phyloP scores from a whole-genome alignment of 2,113 vertebrate genomes.

The Epinephelus fuscoguttatus region DNA sequence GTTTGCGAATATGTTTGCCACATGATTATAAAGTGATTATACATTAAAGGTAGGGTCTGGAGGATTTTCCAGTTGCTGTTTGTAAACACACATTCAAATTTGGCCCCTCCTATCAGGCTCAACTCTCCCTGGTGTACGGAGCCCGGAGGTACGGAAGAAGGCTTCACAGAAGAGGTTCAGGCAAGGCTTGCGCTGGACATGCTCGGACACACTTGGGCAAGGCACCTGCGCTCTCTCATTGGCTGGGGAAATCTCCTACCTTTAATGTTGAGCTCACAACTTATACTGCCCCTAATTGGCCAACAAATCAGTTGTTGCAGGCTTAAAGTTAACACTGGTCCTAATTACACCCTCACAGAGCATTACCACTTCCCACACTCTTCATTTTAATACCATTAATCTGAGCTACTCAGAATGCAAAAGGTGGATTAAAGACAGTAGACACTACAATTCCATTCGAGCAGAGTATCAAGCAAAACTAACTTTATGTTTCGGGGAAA shows the following conservation, averaged over 20 bases:
- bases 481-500: slow-evolving; percentile 46
- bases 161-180: too few relatives aligned
- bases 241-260: too few relatives aligned
- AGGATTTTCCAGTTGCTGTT: too few relatives aligned
- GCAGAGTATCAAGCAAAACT: slow-evolving; percentile 6
- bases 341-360: neutral
- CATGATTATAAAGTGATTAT: neutral
- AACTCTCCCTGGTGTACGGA: too few relatives aligned
- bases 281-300: neutral
- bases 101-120: too few relatives aligned
- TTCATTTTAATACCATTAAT: neutral
- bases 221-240: too few relatives aligned
- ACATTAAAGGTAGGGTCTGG: too few relatives aligned
- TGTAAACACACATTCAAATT: too few relatives aligned
- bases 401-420: neutral
- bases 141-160: too few relatives aligned
- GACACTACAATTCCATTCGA: neutral
- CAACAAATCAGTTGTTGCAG: neutral
- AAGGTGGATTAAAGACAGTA: neutral
- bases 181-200: too few relatives aligned
- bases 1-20: neutral
- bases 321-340: neutral
- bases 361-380: neutral
- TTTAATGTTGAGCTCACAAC: neutral
- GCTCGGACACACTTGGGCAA: too few relatives aligned